These are phyloP conservation scores for Tubulanus polymorphus DNA, from an alignment of 2,888 invertebrate species.

Conservation along the genomic window DNA sequence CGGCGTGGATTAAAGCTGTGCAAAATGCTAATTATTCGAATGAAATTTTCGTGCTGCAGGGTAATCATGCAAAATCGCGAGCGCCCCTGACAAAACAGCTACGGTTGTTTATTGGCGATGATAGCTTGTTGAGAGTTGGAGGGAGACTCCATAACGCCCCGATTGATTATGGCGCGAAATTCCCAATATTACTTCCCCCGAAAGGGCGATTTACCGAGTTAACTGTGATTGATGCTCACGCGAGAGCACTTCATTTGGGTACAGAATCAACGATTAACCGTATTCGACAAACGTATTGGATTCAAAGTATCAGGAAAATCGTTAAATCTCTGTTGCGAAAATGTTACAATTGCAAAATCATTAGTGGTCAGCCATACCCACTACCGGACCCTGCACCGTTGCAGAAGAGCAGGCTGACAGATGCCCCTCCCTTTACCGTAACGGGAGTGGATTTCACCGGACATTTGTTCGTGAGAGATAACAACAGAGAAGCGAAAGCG, in stretches of 20 bases:
- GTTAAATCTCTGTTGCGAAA: slow-evolving; percentile 7
- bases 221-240: neutral
- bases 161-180: neutral
- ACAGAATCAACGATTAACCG: slow-evolving; percentile 7
- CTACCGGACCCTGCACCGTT: neutral
- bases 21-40: neutral
- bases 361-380: neutral
- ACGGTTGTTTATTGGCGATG: neutral
- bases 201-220: neutral
- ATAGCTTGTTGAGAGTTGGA: neutral
- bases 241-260: neutral
- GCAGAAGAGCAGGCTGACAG: neutral
- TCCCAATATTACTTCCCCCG: neutral
- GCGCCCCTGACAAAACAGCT: neutral
- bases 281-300: slow-evolving; percentile 18
- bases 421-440: neutral
- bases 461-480: neutral
- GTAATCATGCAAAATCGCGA: neutral
- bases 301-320: slow-evolving; percentile 10
- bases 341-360: slow-evolving; percentile 17
- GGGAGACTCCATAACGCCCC: neutral
- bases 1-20: neutral
- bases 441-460: neutral
- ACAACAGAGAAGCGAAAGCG: neutral
- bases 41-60: neutral